These are phyloP conservation scores for Oophaga pumilio DNA, from an alignment of 2,113 vertebrate species.

Conservation along the genomic window DNA sequence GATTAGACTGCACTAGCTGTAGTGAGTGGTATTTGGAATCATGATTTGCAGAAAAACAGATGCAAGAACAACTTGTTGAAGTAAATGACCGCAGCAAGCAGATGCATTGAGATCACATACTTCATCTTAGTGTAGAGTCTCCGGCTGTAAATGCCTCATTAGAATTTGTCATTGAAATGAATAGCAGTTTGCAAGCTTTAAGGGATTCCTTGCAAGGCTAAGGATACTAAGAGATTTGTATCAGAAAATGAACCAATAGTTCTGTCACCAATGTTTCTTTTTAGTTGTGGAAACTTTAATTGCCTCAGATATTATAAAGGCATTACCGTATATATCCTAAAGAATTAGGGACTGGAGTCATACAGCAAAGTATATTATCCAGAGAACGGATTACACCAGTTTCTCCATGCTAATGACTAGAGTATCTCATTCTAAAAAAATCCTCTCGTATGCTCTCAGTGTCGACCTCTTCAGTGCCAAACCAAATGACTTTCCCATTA, in stretches of 20 bases:
- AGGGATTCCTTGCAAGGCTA: too few relatives aligned
- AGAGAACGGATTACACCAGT: not conserved
- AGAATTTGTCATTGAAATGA: not conserved
- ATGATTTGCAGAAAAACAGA: not conserved
- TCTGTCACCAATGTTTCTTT: not conserved
- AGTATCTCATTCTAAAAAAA: conserved; percentile 84
- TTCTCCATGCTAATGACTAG: conserved; percentile 61
- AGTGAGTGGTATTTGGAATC: not conserved
- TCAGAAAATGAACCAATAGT: not conserved
- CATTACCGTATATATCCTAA: not conserved
- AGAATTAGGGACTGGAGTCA: not conserved
- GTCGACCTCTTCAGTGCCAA: conserved; percentile 54
- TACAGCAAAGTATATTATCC: not conserved
- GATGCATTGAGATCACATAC: not conserved
- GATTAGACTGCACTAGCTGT: not conserved
- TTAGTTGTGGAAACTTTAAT: not conserved
- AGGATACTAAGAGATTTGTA: not conserved
- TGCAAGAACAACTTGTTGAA: not conserved
- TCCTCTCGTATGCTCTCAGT: conserved; percentile 77
- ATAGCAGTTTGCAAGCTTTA: not conserved
- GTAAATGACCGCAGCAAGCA: not conserved
- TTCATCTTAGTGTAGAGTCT: not conserved
- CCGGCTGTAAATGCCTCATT: not conserved
- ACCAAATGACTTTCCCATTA: conserved; percentile 69
- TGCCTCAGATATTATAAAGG: not conserved